Conservation (phyloP, 2,113 vertebrate genomes). For the Anolis carolinensis region DNA sequence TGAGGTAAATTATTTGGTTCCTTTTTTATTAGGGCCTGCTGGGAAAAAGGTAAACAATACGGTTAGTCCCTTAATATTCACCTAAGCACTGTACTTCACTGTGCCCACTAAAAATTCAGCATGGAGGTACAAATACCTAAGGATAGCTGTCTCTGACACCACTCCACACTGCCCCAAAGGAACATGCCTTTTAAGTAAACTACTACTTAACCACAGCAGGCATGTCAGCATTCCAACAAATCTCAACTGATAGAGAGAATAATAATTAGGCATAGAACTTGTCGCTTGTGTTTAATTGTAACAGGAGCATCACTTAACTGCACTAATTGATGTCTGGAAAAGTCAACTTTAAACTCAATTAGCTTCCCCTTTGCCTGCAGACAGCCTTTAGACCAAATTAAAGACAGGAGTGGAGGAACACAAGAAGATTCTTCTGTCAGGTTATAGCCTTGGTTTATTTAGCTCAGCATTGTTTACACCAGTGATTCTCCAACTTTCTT, state of each 20-base stretch:
- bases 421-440: not conserved
- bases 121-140: not conserved
- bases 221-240: not conserved
- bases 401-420: not conserved
- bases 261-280: constrained; percentile 24
- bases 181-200: not conserved
- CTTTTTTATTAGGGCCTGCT: not conserved
- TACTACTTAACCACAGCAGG: not conserved
- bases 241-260: constrained; percentile 9
- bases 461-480: not conserved
- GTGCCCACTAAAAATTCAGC: not conserved
- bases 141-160: too few species aligned
- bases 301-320: constrained; percentile 6
- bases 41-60: not conserved
- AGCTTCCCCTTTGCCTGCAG: not conserved
- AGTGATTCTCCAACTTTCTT: not conserved
- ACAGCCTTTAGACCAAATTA: not conserved
- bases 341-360: constrained; percentile 17
- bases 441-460: not conserved
- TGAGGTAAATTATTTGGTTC: not conserved
- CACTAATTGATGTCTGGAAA: constrained; percentile 26
- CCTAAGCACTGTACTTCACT: not conserved
- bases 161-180: not conserved
- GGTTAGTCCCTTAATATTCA: not conserved
- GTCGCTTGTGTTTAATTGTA: constrained; percentile 21